Percentiles rank a stretch among this genome's conserved stretches.
These are phyloP conservation scores for Falco cherrug DNA, from an alignment of 2,797 vertebrate species.

Conservation along the genomic window DNA sequence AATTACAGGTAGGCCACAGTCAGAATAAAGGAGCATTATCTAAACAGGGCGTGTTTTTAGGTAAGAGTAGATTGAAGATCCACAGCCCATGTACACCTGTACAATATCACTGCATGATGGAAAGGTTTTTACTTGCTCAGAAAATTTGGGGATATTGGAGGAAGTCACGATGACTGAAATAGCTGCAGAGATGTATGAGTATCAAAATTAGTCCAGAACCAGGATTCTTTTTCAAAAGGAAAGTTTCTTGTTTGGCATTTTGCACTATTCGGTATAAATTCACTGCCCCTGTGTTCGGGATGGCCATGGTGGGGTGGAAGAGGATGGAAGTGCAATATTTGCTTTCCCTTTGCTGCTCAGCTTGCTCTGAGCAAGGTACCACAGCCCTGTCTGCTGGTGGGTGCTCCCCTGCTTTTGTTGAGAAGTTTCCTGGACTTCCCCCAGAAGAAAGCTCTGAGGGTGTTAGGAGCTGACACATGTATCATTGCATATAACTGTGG, in stretches of 20 bases:
- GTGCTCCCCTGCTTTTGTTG: fast-evolving
- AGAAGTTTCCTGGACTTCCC: neutral
- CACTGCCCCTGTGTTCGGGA: no score
- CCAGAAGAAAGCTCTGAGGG: neutral
- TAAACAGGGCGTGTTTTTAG: fast-evolving
- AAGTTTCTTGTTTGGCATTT: neutral
- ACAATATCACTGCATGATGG: no score
- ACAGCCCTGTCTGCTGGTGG: neutral
- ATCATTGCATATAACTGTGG: fast-evolving
- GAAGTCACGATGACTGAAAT: neutral
- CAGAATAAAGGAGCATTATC: neutral
- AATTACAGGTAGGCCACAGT: neutral
- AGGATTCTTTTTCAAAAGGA: neutral
- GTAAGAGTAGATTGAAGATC: neutral
- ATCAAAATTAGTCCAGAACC: neutral
- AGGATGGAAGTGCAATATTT: neutral
- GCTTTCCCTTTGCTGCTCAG: neutral
- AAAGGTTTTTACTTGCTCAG: no score
- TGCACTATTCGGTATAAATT: fast-evolving
- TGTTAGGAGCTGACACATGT: fast-evolving
- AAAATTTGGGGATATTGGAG: neutral
- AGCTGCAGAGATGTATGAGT: neutral
- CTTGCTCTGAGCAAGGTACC: neutral
- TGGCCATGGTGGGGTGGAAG: neutral
- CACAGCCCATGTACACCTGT: neutral